Percentiles rank a stretch among this genome's conserved stretches.
These are phyloP conservation scores for Strigops habroptila DNA, from an alignment of 2,113 vertebrate genomes.

Conservation along the genomic window DNA sequence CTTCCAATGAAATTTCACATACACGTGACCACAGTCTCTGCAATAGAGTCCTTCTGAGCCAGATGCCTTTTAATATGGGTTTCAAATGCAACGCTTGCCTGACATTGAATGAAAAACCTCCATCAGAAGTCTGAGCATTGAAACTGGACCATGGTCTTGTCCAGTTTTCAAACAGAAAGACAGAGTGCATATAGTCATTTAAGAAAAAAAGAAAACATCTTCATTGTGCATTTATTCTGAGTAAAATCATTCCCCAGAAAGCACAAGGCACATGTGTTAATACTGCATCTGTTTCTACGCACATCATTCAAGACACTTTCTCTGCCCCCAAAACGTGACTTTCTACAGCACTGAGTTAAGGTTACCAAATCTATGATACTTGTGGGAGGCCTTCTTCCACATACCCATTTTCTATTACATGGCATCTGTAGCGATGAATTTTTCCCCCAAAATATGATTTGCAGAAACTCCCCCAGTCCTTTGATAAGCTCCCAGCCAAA, in stretches of 20 bases:
- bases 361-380: not conserved
- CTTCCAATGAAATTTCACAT: not conserved
- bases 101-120: not conserved
- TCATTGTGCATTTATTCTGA: not conserved
- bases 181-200: not conserved
- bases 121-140: not conserved
- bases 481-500: constrained; percentile 25
- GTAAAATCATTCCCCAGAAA: not conserved
- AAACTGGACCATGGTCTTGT: not conserved
- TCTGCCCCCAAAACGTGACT: not conserved
- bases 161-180: not conserved
- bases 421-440: not conserved
- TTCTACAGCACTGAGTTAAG: not conserved
- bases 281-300: not conserved
- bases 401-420: not conserved
- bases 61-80: not conserved
- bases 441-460: constrained; percentile 12
- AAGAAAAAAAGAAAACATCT: not conserved
- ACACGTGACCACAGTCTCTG: not conserved
- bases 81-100: not conserved
- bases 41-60: not conserved
- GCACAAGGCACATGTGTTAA: not conserved
- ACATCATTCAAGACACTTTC: not conserved
- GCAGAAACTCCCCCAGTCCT: constrained; percentile 33
- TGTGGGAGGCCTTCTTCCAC: not conserved